Percentiles rank a stretch among this genome's conserved stretches.
phyloP scores from a whole-genome alignment of 1,140 invertebrate genomes.

The Tetragonula clypearis region DNA sequence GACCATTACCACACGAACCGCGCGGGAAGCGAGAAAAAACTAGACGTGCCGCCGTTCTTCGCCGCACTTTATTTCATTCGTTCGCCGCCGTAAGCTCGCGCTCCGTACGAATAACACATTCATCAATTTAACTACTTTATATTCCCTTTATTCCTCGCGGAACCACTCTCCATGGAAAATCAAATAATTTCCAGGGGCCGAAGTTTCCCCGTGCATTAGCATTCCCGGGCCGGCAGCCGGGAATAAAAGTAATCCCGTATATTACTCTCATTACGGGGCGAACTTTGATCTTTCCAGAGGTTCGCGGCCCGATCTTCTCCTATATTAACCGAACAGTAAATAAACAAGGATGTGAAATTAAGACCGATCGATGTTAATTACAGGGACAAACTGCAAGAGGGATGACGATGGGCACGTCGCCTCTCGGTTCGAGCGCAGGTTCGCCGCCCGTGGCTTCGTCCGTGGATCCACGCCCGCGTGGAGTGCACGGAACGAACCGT shows the following conservation, averaged over 20 bases:
- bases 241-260: not conserved
- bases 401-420: not conserved
- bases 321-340: not conserved
- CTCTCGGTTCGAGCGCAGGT: not conserved
- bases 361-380: slow-evolving; percentile 36
- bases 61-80: not conserved
- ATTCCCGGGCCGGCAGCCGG: not conserved
- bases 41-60: not conserved
- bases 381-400: not conserved
- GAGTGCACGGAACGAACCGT: not conserved
- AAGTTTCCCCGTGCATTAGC: not conserved
- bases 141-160: not conserved
- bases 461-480: too few species aligned
- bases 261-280: not conserved
- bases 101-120: not conserved
- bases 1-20: not conserved
- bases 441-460: too few species aligned
- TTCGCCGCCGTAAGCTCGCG: not conserved
- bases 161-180: not conserved
- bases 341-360: slow-evolving; percentile 1
- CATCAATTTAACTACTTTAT: not conserved
- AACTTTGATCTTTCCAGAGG: not conserved
- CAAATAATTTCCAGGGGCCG: not conserved
- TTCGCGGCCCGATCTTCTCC: not conserved
- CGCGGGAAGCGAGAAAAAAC: not conserved